Percentiles rank a stretch among this genome's conserved stretches.
Evolutionary conservation across 2,888 invertebrate genomes (phyloP).

Genomic region (Cosmopolites sordidus): DNA sequence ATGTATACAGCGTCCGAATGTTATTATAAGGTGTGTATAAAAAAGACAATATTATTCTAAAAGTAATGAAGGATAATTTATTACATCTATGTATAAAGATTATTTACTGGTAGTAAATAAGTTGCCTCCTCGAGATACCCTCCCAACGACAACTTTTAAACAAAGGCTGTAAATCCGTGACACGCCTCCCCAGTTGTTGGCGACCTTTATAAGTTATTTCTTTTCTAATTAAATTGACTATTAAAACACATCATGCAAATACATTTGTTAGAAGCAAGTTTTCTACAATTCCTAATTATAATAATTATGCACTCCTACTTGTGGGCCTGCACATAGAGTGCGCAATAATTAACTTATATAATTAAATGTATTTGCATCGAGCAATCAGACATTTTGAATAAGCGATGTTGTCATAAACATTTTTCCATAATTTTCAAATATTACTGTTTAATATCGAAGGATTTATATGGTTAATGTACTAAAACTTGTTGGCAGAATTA

Average conservation of each 20-base stretch:
- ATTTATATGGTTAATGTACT: no score
- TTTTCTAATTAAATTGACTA: slow-evolving; percentile 1
- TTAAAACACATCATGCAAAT: slow-evolving; percentile 13
- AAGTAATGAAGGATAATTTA: no score
- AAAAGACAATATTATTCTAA: no score
- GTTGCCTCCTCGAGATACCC: not conserved
- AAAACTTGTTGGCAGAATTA: no score
- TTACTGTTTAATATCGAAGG: no score
- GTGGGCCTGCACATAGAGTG: slow-evolving; percentile 19
- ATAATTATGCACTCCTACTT: slow-evolving; percentile 27
- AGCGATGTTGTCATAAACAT: slow-evolving; percentile 1
- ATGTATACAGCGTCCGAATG: no score
- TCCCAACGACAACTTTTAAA: not conserved
- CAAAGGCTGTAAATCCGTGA: not conserved
- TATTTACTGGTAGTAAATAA: no score
- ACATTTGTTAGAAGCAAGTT: slow-evolving; percentile 19
- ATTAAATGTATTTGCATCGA: not conserved
- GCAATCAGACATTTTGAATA: not conserved
- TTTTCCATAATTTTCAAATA: not conserved
- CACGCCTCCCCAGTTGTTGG: slow-evolving; percentile 1
- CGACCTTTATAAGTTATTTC: slow-evolving; percentile 1
- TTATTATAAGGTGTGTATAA: no score
- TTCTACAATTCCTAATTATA: slow-evolving; percentile 24
- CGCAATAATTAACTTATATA: slow-evolving; percentile 20
- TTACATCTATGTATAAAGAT: no score